phyloP scores from a whole-genome alignment of 2,797 vertebrate genomes.

The Malacoctenus gilli region DNA sequence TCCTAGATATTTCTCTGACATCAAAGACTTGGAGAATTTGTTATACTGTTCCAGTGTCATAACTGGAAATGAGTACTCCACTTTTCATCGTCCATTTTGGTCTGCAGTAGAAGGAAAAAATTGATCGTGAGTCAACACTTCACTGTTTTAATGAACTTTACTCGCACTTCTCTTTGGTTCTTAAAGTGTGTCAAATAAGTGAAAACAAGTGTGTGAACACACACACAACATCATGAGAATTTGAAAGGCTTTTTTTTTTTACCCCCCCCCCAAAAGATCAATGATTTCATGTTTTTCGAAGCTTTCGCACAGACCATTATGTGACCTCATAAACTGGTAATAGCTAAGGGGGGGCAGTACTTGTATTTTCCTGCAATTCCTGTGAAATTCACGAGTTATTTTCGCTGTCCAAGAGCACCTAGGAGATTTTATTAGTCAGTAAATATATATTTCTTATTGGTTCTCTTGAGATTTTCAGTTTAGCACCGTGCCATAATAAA shows the following conservation, averaged over 20 bases:
- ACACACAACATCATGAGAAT: too few species aligned
- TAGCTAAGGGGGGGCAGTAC: constrained; percentile 6
- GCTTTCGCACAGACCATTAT: constrained; percentile 2
- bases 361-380: constrained; percentile 12
- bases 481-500: constrained; percentile 2
- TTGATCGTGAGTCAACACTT: constrained; percentile 1
- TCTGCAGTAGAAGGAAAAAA: background rate
- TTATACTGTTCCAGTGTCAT: background rate
- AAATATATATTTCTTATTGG: background rate
- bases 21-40: constrained; percentile 19
- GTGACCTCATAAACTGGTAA: constrained; percentile 26
- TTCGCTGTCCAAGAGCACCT: background rate
- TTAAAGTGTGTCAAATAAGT: background rate
- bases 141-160: too few species aligned
- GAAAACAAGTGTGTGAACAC: background rate
- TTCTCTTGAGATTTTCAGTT: constrained; percentile 4
- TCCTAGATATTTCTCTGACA: constrained; percentile 26
- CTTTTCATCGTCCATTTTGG: background rate
- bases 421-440: constrained; percentile 4
- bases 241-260: too few species aligned
- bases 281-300: constrained; percentile 3
- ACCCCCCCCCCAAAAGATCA: too few species aligned
- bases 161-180: too few species aligned
- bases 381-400: constrained; percentile 19
- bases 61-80: constrained; percentile 1